phyloP scores from a whole-genome alignment of 2,797 vertebrate species.

The Halcyon leucocephala region DNA sequence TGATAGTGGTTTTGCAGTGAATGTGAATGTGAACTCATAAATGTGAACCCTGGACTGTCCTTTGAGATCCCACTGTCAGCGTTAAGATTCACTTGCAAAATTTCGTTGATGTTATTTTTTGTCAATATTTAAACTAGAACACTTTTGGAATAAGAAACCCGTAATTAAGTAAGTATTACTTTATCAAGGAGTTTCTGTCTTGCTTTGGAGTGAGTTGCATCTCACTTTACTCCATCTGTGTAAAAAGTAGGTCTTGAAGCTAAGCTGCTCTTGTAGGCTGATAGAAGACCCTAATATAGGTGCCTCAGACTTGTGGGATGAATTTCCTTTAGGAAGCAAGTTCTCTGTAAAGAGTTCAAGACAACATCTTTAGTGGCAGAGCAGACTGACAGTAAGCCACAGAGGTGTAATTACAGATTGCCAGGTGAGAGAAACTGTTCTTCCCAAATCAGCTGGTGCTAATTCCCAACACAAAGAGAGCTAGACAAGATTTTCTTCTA shows the following conservation, averaged over 20 bases:
- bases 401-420: background rate
- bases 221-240: background rate
- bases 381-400: background rate
- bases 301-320: background rate
- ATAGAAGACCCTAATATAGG: background rate
- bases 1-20: background rate
- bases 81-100: background rate
- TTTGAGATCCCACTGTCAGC: background rate
- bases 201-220: background rate
- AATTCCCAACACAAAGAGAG: background rate
- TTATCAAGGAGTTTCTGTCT: background rate
- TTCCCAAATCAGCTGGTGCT: background rate
- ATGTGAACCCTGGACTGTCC: background rate
- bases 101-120: background rate
- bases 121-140: background rate
- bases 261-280: background rate
- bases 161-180: background rate
- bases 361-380: background rate
- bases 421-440: background rate
- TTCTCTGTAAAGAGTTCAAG: background rate
- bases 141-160: background rate
- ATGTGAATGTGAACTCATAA: background rate
- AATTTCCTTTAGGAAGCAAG: background rate
- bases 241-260: background rate
- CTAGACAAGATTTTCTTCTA: background rate